These are phyloP conservation scores for Podiceps cristatus DNA, from an alignment of 2,113 vertebrate genomes.

Conservation along the genomic window DNA sequence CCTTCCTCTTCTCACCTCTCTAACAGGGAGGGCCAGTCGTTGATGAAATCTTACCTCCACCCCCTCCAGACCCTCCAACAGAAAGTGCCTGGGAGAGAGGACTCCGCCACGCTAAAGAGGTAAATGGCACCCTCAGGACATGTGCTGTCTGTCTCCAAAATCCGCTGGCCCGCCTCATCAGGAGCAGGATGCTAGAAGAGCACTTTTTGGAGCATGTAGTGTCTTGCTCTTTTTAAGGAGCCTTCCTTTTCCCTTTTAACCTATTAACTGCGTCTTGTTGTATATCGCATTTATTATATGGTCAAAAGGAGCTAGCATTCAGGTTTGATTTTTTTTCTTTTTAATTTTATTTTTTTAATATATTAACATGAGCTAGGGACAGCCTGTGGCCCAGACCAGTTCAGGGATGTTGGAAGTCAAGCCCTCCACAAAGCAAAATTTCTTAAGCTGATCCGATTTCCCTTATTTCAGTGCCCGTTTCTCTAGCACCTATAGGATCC, in stretches of 20 bases:
- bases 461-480: background rate
- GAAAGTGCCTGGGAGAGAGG: slow-evolving; percentile 99
- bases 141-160: background rate
- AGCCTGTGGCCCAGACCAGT: background rate
- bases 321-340: background rate
- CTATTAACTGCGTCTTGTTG: rapidly evolving
- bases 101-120: slow-evolving; percentile 96
- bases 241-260: background rate
- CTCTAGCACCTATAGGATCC: background rate
- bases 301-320: background rate
- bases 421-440: background rate
- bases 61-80: slow-evolving; percentile 91
- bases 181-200: background rate
- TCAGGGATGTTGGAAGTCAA: too few species aligned
- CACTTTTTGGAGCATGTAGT: background rate
- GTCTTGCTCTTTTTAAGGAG: background rate
- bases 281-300: background rate
- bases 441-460: background rate
- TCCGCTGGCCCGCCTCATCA: background rate
- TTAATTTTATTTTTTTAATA: too few species aligned
- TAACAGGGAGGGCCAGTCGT: slow-evolving; percentile 86
- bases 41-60: slow-evolving; percentile 94
- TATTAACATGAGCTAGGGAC: background rate
- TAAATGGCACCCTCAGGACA: slow-evolving; percentile 1
- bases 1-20: background rate